Evolutionary conservation across 2,888 invertebrate species (phyloP).

Genomic region (Dinocampus coccinellae): DNA sequence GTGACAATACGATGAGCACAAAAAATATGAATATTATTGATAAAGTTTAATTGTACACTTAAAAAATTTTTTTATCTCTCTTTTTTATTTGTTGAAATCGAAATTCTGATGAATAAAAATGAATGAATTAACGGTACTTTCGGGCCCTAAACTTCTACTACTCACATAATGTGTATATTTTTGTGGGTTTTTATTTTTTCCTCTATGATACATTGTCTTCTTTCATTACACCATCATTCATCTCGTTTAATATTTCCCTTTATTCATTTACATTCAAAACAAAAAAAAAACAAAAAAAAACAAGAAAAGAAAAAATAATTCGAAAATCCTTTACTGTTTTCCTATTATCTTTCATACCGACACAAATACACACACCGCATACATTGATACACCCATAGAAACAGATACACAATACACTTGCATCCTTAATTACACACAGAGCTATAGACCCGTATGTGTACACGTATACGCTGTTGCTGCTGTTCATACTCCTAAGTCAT

Average conservation of each 20-base stretch:
- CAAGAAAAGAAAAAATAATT: conserved; percentile 12
- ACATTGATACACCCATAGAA: conserved; percentile 17
- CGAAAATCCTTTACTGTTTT: conserved; percentile 2
- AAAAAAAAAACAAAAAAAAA: too few species aligned
- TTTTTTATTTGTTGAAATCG: not conserved
- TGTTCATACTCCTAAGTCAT: conserved; percentile 7
- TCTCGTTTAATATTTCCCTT: not conserved
- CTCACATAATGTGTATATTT: conserved; percentile 55
- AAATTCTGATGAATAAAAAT: conserved; percentile 46
- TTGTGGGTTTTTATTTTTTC: conserved; percentile 16
- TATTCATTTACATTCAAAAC: too few species aligned
- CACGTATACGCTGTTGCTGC: conserved; percentile 25
- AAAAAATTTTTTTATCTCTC: not conserved
- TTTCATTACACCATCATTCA: conserved; percentile 32
- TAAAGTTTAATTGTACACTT: not conserved
- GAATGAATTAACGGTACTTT: conserved; percentile 49
- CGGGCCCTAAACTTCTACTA: conserved; percentile 52
- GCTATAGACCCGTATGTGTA: conserved; percentile 11
- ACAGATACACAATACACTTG: conserved; percentile 28
- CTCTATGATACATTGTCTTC: conserved; percentile 51
- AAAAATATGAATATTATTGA: not conserved
- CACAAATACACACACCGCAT: not conserved
- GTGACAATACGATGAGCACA: not conserved
- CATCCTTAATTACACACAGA: too few species aligned
- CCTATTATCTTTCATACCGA: conserved; percentile 9